These are phyloP conservation scores for Melanerpes formicivorus DNA, from an alignment of 2,113 vertebrate genomes.

Conservation along the genomic window DNA sequence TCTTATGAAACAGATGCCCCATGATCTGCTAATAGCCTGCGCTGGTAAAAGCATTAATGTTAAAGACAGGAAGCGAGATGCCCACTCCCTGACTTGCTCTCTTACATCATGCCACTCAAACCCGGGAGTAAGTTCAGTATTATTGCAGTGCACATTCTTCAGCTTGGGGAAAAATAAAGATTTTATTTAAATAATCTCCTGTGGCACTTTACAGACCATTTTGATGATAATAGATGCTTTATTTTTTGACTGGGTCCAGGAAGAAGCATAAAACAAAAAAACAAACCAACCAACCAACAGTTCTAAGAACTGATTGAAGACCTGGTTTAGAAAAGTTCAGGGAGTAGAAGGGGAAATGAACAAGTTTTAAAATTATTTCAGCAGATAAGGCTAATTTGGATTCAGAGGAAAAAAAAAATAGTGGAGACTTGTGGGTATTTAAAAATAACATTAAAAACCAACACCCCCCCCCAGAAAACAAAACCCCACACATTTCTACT, in stretches of 20 bases:
- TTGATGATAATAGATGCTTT: not conserved
- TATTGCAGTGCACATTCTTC: not conserved
- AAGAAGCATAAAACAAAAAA: not conserved
- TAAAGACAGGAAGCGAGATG: not conserved
- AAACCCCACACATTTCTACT: not conserved
- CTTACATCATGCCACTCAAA: not conserved
- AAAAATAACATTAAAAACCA: not conserved
- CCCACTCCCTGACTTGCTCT: not conserved
- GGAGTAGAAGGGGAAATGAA: not conserved
- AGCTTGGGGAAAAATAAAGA: not conserved
- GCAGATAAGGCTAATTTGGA: not conserved
- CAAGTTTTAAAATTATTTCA: not conserved
- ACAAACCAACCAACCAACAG: not conserved
- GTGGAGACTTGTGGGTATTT: not conserved
- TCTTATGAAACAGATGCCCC: not conserved
- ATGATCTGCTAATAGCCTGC: not conserved
- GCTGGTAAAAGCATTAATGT: not conserved
- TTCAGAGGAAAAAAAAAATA: not conserved
- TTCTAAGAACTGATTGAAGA: not conserved
- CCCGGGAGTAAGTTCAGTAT: not conserved
- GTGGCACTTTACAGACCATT: not conserved
- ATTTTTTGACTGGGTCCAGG: not conserved
- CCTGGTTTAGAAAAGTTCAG: not conserved
- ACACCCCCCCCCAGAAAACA: not conserved
- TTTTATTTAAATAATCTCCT: not conserved